Evolutionary conservation across 2,888 invertebrate species (phyloP).

Genomic region (Drosophila lutescens): DNA sequence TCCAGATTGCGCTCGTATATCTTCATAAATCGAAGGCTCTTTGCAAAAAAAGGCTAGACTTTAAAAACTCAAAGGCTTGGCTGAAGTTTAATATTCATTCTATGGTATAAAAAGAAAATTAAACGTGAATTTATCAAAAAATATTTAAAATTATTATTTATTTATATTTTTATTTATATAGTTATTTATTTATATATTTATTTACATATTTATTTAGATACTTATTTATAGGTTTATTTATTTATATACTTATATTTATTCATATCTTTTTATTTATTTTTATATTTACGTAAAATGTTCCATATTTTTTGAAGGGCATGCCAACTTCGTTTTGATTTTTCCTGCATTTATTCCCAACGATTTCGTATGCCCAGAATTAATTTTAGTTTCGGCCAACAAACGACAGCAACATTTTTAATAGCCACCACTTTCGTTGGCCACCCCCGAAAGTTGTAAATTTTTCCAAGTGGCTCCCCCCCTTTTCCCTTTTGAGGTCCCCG

Average conservation of each 20-base stretch:
- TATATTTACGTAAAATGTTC: too few relatives aligned
- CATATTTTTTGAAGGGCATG: too few relatives aligned
- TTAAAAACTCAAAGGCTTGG: neutral
- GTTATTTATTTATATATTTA: too few relatives aligned
- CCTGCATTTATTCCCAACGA: neutral
- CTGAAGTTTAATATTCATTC: neutral
- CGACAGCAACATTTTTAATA: slow-evolving; percentile 67
- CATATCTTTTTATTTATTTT: too few relatives aligned
- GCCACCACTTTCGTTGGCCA: slow-evolving; percentile 40
- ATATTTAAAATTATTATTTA: neutral
- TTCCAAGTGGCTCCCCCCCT: slow-evolving; percentile 50
- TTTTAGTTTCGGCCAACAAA: slow-evolving; percentile 48
- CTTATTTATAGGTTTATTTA: too few relatives aligned
- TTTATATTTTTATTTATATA: too few relatives aligned
- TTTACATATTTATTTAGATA: too few relatives aligned
- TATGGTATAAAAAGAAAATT: neutral
- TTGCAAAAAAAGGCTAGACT: neutral
- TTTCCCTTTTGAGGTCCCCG: neutral
- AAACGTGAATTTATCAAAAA: neutral
- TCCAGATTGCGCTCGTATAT: slow-evolving; percentile 21
- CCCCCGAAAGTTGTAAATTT: slow-evolving; percentile 66
- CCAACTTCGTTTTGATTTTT: neutral
- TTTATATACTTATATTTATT: too few relatives aligned
- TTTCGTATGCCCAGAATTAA: slow-evolving; percentile 47
- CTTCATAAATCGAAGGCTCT: neutral